Base-by-base conservation (phyloP, 2,888 invertebrate species). In the Ethmia dodecea region DNA sequence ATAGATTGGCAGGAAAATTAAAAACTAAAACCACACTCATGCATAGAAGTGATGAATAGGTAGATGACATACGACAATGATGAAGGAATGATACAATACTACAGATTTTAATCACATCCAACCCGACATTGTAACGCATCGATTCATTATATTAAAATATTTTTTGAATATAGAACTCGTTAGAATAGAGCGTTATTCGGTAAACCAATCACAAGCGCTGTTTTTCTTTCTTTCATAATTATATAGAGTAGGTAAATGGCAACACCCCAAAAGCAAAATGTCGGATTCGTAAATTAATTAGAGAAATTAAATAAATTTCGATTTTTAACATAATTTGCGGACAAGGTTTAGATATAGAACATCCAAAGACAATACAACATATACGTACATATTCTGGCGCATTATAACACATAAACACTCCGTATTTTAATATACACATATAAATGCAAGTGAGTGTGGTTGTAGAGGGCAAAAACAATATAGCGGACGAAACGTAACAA, bases 361-460 rank as follows among this genome's bases (percentile, higher is more conserved):
- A 62, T 45, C 49, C 45, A 39, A 43, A 52, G 47, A 43, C 40
- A 27, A 48, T 37, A 45, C 42, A 49, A 34, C 28, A 45, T 28
- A 45, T 36, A 53, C 25, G 47, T 37, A 46, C 18, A 42, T 29
- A 39, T 38, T 47, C 31, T 5, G 18, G 5, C 18, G 5, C 39
- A 44, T 43, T 42, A 22, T 22, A 25, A 44, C 43, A 47, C 35
- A 35, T 25, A 28, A 15, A 37, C 33, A 37, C 15, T 15, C 26
- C 33, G 28, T 40, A 47, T 34, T 35, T 42, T 29, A 31, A 42
- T 24, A 44, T 28, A 37, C 35, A 46, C 52, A 64, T 62, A 79
- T 76, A 74, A 73, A 84, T 86, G 84, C 84, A 84, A 69, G 81
- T 84, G 84, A 84, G 84, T 84, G 84, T 86, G 84, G 84, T 81